Conservation (phyloP, 2,888 invertebrate species). For the Meta bourneti region DNA sequence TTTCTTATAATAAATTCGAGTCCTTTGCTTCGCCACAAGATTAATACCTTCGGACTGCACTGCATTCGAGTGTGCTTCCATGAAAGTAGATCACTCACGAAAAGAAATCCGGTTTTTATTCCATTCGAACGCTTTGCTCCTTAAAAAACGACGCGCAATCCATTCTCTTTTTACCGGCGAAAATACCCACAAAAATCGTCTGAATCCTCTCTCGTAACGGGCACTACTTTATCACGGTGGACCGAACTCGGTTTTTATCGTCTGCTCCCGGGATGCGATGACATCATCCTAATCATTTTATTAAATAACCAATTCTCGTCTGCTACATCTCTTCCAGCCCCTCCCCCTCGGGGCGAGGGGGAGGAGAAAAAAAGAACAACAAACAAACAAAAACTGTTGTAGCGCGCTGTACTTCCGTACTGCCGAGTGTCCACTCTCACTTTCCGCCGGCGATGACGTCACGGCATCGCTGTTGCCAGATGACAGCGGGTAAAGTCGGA, state of each 20-base stretch:
- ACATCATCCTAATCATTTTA: conserved; percentile 73
- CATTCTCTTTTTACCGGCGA: not conserved
- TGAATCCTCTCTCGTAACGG: conserved; percentile 18
- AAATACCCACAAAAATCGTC: too few relatives aligned
- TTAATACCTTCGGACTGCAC: not conserved
- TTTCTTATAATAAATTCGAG: not conserved
- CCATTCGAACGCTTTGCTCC: not conserved
- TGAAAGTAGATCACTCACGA: not conserved
- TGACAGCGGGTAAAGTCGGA: conserved; percentile 37
- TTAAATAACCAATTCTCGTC: conserved; percentile 54
- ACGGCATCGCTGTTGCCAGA: conserved; percentile 72
- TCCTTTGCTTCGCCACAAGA: not conserved
- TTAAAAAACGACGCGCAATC: not conserved
- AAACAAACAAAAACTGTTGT: conserved; percentile 44
- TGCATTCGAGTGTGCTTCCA: not conserved
- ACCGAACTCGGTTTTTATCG: conserved; percentile 38
- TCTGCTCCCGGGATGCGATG: conserved; percentile 38
- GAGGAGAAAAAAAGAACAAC: conserved; percentile 22
- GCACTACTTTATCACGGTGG: conserved; percentile 32
- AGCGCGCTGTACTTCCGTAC: not conserved
- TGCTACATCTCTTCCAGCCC: conserved; percentile 8
- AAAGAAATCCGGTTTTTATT: not conserved
- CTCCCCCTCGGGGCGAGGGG: conserved; percentile 30
- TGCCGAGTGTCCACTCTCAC: conserved; percentile 56
- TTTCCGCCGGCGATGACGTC: conserved; percentile 67